A percentile compares a stretch with the other conserved stretches of the same genome.
These are phyloP conservation scores for Silurus meridionalis DNA, from an alignment of 2,113 vertebrate species.

Conservation along the genomic window DNA sequence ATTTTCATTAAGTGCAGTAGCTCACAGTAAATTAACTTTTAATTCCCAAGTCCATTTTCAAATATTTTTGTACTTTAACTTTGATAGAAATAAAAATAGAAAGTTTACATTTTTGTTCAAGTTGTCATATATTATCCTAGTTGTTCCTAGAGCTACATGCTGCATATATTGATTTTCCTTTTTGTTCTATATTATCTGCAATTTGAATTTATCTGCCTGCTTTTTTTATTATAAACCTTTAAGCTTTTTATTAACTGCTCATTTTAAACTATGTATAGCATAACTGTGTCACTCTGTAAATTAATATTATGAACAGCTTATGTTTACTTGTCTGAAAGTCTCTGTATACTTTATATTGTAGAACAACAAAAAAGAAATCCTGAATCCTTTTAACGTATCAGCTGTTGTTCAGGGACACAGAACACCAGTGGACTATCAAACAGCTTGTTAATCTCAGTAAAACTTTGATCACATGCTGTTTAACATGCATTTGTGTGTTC, in stretches of 20 bases:
- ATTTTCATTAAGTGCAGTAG: not conserved
- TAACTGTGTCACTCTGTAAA: not conserved
- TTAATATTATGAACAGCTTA: not conserved
- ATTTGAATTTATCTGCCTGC: no score
- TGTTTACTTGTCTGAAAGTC: not conserved
- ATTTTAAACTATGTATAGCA: not conserved
- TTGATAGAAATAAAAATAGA: not conserved
- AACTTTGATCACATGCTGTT: not conserved
- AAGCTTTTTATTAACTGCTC: no score
- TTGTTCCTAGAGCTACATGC: no score
- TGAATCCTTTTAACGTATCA: no score
- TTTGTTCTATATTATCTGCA: no score
- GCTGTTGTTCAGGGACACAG: not conserved
- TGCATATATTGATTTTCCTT: no score
- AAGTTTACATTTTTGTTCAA: not conserved
- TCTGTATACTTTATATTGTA: no score
- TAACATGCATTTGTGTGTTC: not conserved
- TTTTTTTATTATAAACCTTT: no score
- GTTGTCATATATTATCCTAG: no score
- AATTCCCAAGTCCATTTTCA: not conserved
- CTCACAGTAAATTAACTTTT: not conserved
- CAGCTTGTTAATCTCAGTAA: not conserved
- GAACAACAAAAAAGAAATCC: no score
- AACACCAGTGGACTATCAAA: not conserved
- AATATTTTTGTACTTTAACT: not conserved